Percentiles rank a stretch among this genome's conserved stretches.
Conservation (phyloP, 2,888 invertebrate genomes). For the Caenorhabditis zanzibari region DNA sequence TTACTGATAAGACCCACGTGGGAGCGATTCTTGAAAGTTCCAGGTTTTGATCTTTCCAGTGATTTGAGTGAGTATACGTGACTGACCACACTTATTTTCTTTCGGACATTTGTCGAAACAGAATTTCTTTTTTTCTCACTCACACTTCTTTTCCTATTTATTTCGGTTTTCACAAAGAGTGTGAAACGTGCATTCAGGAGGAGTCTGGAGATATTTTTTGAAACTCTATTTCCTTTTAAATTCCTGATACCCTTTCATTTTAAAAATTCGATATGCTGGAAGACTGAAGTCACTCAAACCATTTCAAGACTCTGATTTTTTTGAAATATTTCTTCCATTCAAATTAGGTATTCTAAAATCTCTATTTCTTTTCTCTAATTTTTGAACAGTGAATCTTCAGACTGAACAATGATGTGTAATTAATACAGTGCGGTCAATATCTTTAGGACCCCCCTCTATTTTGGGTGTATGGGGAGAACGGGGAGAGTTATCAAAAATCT, state of each 20-base stretch:
- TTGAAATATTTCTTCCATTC: no score
- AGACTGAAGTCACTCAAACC: no score
- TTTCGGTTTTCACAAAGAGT: slow-evolving; percentile 11
- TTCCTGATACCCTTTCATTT: neutral
- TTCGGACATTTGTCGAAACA: slow-evolving; percentile 44
- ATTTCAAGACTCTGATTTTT: no score
- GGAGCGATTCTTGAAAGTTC: neutral
- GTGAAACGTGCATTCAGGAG: slow-evolving; percentile 17
- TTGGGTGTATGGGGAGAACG: no score
- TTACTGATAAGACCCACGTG: slow-evolving; percentile 13
- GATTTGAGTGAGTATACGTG: slow-evolving; percentile 41
- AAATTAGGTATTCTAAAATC: no score
- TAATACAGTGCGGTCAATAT: no score
- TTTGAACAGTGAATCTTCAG: no score
- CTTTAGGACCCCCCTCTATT: no score
- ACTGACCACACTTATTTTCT: slow-evolving; percentile 36
- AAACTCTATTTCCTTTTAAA: neutral
- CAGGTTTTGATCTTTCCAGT: neutral
- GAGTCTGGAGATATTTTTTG: neutral
- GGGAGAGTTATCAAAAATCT: no score
- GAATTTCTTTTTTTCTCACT: slow-evolving; percentile 15
- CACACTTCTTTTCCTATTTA: slow-evolving; percentile 4
- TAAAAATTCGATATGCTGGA: no score
- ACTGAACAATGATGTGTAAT: no score
- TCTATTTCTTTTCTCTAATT: neutral